These are phyloP conservation scores for Rhinichthys osculus DNA, from an alignment of 2,797 vertebrate genomes.

Conservation along the genomic window DNA sequence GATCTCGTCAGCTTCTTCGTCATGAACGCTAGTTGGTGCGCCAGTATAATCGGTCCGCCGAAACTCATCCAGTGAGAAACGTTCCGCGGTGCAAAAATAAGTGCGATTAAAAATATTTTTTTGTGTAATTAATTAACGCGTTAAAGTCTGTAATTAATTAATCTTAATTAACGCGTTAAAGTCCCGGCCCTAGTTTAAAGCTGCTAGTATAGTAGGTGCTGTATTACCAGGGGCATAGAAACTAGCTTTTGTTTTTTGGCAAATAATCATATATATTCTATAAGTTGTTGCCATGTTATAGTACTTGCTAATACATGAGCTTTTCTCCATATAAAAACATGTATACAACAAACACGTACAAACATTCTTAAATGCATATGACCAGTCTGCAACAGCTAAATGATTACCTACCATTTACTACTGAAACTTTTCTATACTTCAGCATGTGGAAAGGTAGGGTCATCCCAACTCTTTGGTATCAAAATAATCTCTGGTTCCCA, in stretches of 20 bases:
- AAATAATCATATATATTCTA: neutral
- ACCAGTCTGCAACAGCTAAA: neutral
- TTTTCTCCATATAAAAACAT: neutral
- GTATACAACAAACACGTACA: neutral
- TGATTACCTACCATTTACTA: neutral
- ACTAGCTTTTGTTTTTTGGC: neutral
- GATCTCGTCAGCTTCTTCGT: no score
- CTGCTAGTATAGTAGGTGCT: neutral
- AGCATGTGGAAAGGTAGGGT: neutral
- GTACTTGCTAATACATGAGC: neutral
- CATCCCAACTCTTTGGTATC: neutral
- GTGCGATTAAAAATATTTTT: no score
- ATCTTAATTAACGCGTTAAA: no score
- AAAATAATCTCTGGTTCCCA: neutral
- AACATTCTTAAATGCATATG: neutral
- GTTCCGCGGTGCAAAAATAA: no score
- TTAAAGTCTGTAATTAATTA: no score
- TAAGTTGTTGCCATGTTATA: neutral
- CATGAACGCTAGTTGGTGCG: no score
- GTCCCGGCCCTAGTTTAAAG: no score
- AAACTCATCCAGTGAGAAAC: no score
- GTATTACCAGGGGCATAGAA: neutral
- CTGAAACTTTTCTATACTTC: neutral
- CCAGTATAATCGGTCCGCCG: no score
- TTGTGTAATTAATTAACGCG: no score